Base-by-base conservation (phyloP, 2,888 invertebrate species). In the Macrosiphum euphorbiae region DNA sequence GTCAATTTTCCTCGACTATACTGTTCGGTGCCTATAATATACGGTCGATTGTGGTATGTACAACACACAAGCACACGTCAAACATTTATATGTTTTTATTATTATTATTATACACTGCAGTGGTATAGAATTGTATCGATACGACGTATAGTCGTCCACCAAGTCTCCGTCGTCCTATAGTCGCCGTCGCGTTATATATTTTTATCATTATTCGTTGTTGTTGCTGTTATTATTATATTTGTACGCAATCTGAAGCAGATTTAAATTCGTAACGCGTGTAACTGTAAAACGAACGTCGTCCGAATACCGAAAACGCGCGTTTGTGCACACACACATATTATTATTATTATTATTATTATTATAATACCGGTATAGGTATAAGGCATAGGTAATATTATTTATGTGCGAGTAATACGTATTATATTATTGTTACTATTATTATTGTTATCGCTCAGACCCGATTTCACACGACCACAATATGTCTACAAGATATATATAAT, bases 241-340 rank as follows among this genome's bases (percentile, higher is more conserved):
- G 47, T 41, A 88, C 67, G 67, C 50, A 41, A 67, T 87, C 52
- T 67, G 92, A 67, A 92, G 88, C 88, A 84, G 92, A 93, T 93
- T 93, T 93, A 84, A 93, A 93, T 93, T 93, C 88, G 92, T 88
- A 88, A 93, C 89, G 89, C 92, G 89, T 26, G 28, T 92, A 88
- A 88, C 78, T 92, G 92, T 92, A 88, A 28, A 91, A 55, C n/a
- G 47, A 26, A 28, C 47, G 35, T 90, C 47, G 35, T 78, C n/a
- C 50, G 50, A 90, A 90, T 35, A 44, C 10, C 50, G 47, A 55
- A 55, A 88, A 55, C 35, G 52, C 41, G 41, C 26, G 78, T 78
- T 26, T 35, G 41, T 35, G 41, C 26, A 28, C 13, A 28, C 13
- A 55, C 50, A 87, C 16, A 67, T 20, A 20, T 16, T 35, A 78